Base-by-base conservation (phyloP, 2,888 invertebrate species). In the Encarsia formosa region DNA sequence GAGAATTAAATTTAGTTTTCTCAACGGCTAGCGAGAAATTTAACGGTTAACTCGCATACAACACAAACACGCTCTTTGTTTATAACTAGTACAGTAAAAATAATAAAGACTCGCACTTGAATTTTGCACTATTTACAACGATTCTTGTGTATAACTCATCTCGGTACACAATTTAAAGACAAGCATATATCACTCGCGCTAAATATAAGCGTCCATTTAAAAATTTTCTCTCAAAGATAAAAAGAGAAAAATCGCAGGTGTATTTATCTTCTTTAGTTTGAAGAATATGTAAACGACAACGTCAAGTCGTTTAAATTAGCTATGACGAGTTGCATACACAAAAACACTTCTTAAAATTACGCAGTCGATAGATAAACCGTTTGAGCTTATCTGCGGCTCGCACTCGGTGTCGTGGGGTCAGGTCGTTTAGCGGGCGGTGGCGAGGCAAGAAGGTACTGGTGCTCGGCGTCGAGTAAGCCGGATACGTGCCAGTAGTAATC, bases 371-470 rank as follows among this genome's bases (percentile, higher is more conserved):
- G 16, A 11, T 18, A 16, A n/a, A n/a, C n/a, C n/a, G n/a, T n/a
- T 13, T 23, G 20, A 11, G 42, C 32, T 40, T 52, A 43, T 54
- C 50, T 49, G 40, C 52, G 51, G 44, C 54, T 57, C 45, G 37
- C 54, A 57, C 57, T 52, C 54, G 57, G 51, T 34, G 47, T 24
- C 41, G 48, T 47, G 24, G 48, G 41, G 22, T 55, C 57, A 18
- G 47, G 20, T 35, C 57, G 52, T 31, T 52, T 55, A 1, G 49
- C 45, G 9, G 50, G 50, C 38, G 54, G 57, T 20, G 55, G 57
- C 40, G 57, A 57, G 47, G 57, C 56, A 32, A 59, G 49, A 39
- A 59, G 56, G 37, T 57, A 59, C 52, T 57, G 57, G 34, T 54
- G 54, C 41, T 57, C 57, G 40, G 54, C 50, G 32, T 57, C 57